These are phyloP conservation scores for Microctonus aethiopoides DNA, from an alignment of 2,888 invertebrate genomes.

Conservation along the genomic window DNA sequence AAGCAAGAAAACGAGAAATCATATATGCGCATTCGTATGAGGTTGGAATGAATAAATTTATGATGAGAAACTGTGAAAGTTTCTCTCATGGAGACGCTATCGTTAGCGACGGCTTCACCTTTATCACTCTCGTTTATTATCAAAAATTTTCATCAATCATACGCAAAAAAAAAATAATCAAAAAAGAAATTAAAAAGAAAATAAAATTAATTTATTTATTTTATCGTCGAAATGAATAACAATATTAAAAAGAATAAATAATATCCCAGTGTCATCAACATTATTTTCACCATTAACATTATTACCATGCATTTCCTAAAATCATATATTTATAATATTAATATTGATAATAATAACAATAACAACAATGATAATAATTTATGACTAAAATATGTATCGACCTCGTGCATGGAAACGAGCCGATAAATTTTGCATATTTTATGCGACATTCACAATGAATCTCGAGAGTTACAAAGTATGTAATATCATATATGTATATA, in stretches of 20 bases:
- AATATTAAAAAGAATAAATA: not conserved
- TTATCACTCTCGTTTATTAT: not conserved
- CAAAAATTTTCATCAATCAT: not conserved
- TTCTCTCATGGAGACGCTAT: not conserved
- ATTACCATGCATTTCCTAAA: not conserved
- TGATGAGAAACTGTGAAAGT: constrained; percentile 23
- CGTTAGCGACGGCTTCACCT: not conserved
- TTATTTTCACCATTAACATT: not conserved
- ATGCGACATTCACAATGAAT: constrained; percentile 50
- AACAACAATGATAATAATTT: constrained; percentile 25
- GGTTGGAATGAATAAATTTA: constrained; percentile 37
- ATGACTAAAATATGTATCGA: constrained; percentile 13
- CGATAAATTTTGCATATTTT: constrained; percentile 58
- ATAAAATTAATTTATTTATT: not conserved
- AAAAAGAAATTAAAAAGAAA: not conserved
- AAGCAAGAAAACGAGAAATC: constrained; percentile 34
- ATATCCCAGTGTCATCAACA: not conserved
- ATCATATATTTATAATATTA: not conserved
- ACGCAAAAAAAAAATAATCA: not conserved
- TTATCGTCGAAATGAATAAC: not conserved
- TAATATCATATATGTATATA: not conserved
- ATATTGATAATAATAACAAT: not conserved
- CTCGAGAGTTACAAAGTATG: constrained; percentile 21
- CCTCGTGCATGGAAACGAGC: constrained; percentile 31
- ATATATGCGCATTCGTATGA: constrained; percentile 46